A percentile compares a stretch with the other conserved stretches of the same genome.
These are phyloP conservation scores for Stenurella melanura DNA, from an alignment of 2,888 invertebrate genomes.

Conservation along the genomic window DNA sequence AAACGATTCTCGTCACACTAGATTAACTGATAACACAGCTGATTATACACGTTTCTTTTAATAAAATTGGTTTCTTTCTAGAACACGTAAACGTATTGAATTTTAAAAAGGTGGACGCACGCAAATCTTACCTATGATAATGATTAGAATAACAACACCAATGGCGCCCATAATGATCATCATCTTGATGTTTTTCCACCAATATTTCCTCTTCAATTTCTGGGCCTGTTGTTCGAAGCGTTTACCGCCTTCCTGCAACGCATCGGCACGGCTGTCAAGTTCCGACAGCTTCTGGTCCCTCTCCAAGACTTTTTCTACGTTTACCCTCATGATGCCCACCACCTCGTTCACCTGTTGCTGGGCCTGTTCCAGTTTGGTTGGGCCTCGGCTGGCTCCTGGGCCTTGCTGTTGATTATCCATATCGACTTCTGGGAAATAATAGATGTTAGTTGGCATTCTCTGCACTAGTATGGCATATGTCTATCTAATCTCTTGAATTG, in stretches of 20 bases:
- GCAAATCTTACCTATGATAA: constrained; percentile 87
- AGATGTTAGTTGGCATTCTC: constrained; percentile 50
- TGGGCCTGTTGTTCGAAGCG: constrained; percentile 98
- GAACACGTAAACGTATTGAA: background rate
- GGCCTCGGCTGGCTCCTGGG: constrained; percentile 59
- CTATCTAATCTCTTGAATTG: constrained; percentile 2
- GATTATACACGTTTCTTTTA: background rate
- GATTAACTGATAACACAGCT: constrained; percentile 12
- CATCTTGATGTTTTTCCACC: constrained; percentile 98
- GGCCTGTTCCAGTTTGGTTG: constrained; percentile 69
- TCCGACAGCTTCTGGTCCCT: constrained; percentile 96
- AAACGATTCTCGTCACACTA: background rate
- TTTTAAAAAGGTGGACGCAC: background rate
- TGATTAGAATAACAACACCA: constrained; percentile 86
- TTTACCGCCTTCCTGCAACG: constrained; percentile 94
- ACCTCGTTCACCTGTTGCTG: constrained; percentile 78
- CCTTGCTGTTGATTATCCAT: constrained; percentile 57
- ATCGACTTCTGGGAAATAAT: constrained; percentile 48
- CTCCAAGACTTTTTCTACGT: constrained; percentile 97
- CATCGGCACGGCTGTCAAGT: constrained; percentile 96
- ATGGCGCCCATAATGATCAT: constrained; percentile 94
- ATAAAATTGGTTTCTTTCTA: background rate
- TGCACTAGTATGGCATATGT: constrained; percentile 13
- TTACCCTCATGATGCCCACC: constrained; percentile 95
- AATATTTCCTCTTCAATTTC: constrained; percentile 96